Base-by-base conservation (phyloP, 1,140 invertebrate genomes). In the Macrostomum lignano region DNA sequence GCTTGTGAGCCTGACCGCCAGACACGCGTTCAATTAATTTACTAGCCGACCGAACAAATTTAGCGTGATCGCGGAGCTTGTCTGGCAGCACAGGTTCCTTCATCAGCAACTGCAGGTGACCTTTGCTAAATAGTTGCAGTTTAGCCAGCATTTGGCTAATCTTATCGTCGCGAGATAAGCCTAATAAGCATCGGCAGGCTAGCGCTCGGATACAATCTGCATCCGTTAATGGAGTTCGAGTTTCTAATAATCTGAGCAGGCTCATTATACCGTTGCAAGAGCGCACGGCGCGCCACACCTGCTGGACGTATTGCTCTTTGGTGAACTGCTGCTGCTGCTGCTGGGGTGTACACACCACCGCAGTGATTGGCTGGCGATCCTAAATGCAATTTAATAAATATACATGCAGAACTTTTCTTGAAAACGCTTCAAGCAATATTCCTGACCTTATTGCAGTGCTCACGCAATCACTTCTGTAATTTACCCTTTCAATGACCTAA, bases 261-360 rank as follows among this genome's bases (percentile, higher is more conserved):
- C 61, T 76, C 72, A 86, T 82, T 33, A 88, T 86, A n/a, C 79
- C 81, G 58, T 86, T 88, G 53, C 84, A 86, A 1, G 70, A 70
- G 38, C 82, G 61, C 2, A 86, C 70, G 40, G 72, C 73, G 51
- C 84, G 77, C 81, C 81, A 91, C 20, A 91, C 69, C 50, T 73
- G n/a, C n/a, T n/a, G n/a, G n/a, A n/a, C n/a, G n/a, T n/a, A n/a
- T n/a, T n/a, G n/a, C n/a, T n/a, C n/a, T n/a, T n/a, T n/a, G n/a
- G n/a, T n/a, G n/a, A n/a, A n/a, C n/a, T n/a, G n/a, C n/a, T n/a
- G n/a, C n/a, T n/a, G n/a, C n/a, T n/a, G n/a, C n/a, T n/a, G n/a
- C n/a, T n/a, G n/a, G n/a, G n/a, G n/a, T n/a, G n/a, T n/a, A n/a
- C n/a, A n/a, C n/a, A n/a, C n/a, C n/a, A n/a, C n/a, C n/a, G n/a